Conservation (phyloP, 2,113 vertebrate species). For the Sinocyclocheilus anophthalmus region DNA sequence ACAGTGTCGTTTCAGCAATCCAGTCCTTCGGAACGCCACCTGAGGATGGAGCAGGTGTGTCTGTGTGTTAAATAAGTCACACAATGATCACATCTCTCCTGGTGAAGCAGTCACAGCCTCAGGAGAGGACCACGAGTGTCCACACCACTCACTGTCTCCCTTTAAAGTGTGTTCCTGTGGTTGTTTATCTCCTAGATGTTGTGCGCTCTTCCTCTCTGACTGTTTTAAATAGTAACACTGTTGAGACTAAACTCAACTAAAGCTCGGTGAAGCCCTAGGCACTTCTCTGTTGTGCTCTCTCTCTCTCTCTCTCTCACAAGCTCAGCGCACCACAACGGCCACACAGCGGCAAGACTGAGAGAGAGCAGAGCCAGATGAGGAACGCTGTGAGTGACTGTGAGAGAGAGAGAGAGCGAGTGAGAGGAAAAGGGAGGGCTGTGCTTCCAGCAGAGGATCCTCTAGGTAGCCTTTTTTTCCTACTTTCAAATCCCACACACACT, state of each 20-base stretch:
- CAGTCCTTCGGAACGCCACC: constrained; percentile 21
- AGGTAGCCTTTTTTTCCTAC: constrained; percentile 57
- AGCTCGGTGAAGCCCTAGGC: constrained; percentile 34
- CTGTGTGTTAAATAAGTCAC: background rate
- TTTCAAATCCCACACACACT: constrained; percentile 31
- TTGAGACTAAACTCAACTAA: constrained; percentile 47
- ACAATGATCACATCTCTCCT: constrained; percentile 51
- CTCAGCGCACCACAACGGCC: too few relatives aligned
- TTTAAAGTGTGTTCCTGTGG: constrained; percentile 6
- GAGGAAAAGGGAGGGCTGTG: constrained; percentile 58
- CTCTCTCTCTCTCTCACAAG: too few relatives aligned
- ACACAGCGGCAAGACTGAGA: too few relatives aligned
- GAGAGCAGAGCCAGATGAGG: constrained; percentile 59
- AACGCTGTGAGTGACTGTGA: constrained; percentile 32
- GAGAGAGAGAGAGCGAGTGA: constrained; percentile 56
- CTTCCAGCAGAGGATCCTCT: constrained; percentile 69
- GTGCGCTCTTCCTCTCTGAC: background rate
- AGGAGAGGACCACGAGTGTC: constrained; percentile 26
- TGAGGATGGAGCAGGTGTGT: constrained; percentile 51
- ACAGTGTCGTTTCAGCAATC: constrained; percentile 28
- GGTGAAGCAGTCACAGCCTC: constrained; percentile 8
- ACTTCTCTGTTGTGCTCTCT: background rate
- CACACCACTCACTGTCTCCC: background rate
- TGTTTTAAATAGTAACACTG: constrained; percentile 20
- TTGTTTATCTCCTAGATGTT: constrained; percentile 39